Evolutionary conservation across 1,140 invertebrate genomes (phyloP), one percentile per base, ranked within the genome.

Genomic region (Diachasmimorpha longicaudata): DNA sequence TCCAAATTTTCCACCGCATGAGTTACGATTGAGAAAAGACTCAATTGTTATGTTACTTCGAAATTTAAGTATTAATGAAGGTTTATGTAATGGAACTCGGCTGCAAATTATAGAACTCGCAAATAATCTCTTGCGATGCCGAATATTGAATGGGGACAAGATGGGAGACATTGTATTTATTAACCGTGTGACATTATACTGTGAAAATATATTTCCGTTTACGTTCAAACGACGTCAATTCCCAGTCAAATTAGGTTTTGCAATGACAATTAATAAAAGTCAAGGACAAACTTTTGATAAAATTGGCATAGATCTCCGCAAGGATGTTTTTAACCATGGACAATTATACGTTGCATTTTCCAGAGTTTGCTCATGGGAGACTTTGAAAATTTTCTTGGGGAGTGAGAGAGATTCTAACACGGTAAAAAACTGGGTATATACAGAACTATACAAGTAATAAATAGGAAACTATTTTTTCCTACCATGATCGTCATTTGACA

Each of bases 281-380:
- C n/a, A n/a, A n/a, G n/a, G n/a, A n/a, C n/a, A n/a, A n/a, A n/a
- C 83, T 58, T 78, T 83, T 76, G 73, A 82, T 14, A n/a, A 69
- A 14, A 63, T 78, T 74, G 86, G 85, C 8, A 16, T 89, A 25
- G 58, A 85, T 79, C 82, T 87, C 25, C 42, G 77, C 74, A 79
- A 73, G 58, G 77, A 79, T 66, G 81, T 80, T 70, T 86, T 86
- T 70, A 79, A 81, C 23, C 84, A 86, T 81, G 83, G 84, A 4
- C 74, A 75, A 39, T 55, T 75, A 31, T 75, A 75, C 31, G 74
- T 75, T 14, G 74, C 74, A 14, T 48, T 39, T 10, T 75, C 74
- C 42, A 70, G 74, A 75, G 74, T 70, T 25, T 25, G 74, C 48
- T 75, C 66, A 48, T 48, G 46, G 46, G 11, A 48, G n/a, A 14